Conservation (phyloP, 1,140 invertebrate species). For the Aleiodes sp. region DNA sequence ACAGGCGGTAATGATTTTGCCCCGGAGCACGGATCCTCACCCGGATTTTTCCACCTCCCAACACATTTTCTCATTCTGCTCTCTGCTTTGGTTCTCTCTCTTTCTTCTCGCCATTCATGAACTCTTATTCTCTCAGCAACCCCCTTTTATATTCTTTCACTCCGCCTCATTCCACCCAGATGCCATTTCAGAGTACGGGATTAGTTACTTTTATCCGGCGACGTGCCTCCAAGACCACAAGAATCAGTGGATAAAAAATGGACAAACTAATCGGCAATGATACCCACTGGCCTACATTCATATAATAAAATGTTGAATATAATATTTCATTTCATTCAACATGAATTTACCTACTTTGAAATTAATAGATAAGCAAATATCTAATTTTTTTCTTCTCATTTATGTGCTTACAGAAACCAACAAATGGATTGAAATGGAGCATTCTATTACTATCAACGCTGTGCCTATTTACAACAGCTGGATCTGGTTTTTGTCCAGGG, state of each 20-base stretch:
- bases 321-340: no score
- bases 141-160: conserved; percentile 13
- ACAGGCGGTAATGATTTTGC: conserved; percentile 32
- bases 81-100: conserved; percentile 15
- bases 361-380: no score
- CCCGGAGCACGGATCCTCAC: conserved; percentile 7
- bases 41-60: background rate
- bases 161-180: conserved; percentile 25
- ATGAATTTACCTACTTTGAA: no score
- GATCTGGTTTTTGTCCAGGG: conserved; percentile 73
- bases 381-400: conserved; percentile 25
- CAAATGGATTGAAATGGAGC: conserved; percentile 40
- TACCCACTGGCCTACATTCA: background rate
- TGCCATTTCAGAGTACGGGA: conserved; percentile 25
- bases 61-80: background rate
- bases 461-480: conserved; percentile 50
- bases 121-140: conserved; percentile 16
- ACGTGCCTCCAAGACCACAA: conserved; percentile 5
- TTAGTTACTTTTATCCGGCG: conserved; percentile 10
- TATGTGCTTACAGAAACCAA: conserved; percentile 55
- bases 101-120: conserved; percentile 5
- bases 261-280: background rate
- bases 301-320: background rate
- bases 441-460: conserved; percentile 56
- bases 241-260: background rate